These are phyloP conservation scores for Sesia bembeciformis DNA, from an alignment of 2,888 invertebrate species.

Conservation along the genomic window DNA sequence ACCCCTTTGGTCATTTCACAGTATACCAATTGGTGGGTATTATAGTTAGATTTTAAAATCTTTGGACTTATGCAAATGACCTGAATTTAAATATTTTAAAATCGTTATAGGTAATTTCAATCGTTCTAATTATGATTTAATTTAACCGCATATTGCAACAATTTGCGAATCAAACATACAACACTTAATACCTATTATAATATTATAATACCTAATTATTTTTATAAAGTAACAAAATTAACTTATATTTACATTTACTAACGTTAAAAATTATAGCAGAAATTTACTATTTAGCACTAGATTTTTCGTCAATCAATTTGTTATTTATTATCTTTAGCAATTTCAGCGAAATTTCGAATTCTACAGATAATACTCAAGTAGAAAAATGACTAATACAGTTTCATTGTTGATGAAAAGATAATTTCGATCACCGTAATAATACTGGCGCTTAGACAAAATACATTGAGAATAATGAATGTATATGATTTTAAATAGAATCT, in stretches of 20 bases:
- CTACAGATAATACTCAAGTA: background rate
- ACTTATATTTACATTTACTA: constrained; percentile 71
- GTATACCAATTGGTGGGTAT: constrained; percentile 65
- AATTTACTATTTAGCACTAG: constrained; percentile 65
- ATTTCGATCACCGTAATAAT: constrained; percentile 17
- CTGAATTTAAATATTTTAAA: constrained; percentile 39
- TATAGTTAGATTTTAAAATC: constrained; percentile 50
- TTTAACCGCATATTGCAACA: constrained; percentile 71
- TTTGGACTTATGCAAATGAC: constrained; percentile 49
- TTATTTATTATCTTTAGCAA: background rate
- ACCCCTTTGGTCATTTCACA: constrained; percentile 47
- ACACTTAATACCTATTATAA: constrained; percentile 70
- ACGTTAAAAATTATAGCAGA: constrained; percentile 63
- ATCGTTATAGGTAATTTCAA: constrained; percentile 45
- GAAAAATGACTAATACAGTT: background rate
- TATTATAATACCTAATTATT: constrained; percentile 72
- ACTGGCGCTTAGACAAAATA: constrained; percentile 14
- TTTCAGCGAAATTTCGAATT: background rate
- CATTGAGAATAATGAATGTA: background rate
- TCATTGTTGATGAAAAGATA: constrained; percentile 4
- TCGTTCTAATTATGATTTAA: constrained; percentile 61
- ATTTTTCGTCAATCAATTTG: constrained; percentile 18
- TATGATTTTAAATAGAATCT: background rate
- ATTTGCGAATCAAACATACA: constrained; percentile 72
- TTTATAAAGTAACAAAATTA: constrained; percentile 74